These are phyloP conservation scores for Drosophila athabasca DNA, from an alignment of 1,140 invertebrate species.

Conservation along the genomic window DNA sequence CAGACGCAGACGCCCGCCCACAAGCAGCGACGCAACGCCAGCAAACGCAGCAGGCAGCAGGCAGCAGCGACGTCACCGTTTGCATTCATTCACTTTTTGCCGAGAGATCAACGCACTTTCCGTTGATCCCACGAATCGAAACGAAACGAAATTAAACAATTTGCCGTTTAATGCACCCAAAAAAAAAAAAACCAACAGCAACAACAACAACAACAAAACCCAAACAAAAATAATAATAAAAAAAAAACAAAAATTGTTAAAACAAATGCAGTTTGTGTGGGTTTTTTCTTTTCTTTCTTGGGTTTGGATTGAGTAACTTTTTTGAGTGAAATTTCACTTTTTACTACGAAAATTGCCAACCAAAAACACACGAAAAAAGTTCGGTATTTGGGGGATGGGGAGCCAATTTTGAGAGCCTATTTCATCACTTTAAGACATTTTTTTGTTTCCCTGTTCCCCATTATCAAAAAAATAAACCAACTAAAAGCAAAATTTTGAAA, in stretches of 20 bases:
- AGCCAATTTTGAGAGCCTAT: too few relatives aligned
- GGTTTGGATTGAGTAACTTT: conserved; percentile 57
- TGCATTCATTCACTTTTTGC: conserved; percentile 73
- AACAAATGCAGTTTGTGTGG: conserved; percentile 55
- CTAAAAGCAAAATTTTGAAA: too few relatives aligned
- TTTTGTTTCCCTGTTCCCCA: too few relatives aligned
- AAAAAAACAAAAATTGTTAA: conserved; percentile 38
- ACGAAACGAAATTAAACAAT: conserved; percentile 49
- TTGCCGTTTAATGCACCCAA: conserved; percentile 79
- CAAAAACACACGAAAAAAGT: conserved; percentile 1
- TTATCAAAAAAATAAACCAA: too few relatives aligned
- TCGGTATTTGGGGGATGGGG: not conserved
- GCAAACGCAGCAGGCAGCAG: too few relatives aligned
- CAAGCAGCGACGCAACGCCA: too few relatives aligned
- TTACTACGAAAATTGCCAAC: conserved; percentile 13
- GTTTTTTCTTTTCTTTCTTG: conserved; percentile 31
- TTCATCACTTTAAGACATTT: too few relatives aligned
- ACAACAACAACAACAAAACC: conserved; percentile 31
- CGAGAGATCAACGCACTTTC: conserved; percentile 78
- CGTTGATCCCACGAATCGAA: conserved; percentile 71
- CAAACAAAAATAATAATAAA: conserved; percentile 35
- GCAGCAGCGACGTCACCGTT: conserved; percentile 39
- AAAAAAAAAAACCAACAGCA: conserved; percentile 34
- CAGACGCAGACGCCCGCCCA: conserved; percentile 23
- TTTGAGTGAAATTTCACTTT: conserved; percentile 51